A percentile compares a stretch with the other conserved stretches of the same genome.
phyloP scores from a whole-genome alignment of 2,888 invertebrate species.

The Eurytoma californica region DNA sequence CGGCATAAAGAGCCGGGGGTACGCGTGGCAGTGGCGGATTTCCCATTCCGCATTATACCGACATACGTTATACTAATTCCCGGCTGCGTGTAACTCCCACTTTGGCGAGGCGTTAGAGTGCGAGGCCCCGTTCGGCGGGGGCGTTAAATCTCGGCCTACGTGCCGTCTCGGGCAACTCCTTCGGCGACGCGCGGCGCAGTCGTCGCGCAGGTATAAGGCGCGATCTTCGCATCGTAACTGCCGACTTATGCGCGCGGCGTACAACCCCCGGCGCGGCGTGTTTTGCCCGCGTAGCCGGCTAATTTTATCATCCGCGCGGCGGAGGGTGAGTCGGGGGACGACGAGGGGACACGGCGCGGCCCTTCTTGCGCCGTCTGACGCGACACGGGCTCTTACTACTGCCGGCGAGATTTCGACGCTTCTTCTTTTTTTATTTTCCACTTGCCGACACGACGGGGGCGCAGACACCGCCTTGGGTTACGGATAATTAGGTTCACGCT shows the following conservation, averaged over 20 bases:
- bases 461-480: background rate
- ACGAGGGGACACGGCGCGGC: background rate
- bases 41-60: constrained; percentile 28
- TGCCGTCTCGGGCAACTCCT: constrained; percentile 37
- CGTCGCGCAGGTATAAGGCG: background rate
- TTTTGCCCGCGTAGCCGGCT: constrained; percentile 25
- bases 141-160: constrained; percentile 63
- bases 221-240: constrained; percentile 53
- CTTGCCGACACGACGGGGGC: background rate
- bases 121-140: constrained; percentile 62
- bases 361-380: constrained; percentile 25
- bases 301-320: constrained; percentile 32
- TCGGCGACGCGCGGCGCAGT: too few relatives aligned
- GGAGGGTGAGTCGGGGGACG: background rate
- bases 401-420: background rate
- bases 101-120: constrained; percentile 66
- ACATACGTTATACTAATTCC: constrained; percentile 67
- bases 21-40: background rate
- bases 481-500: constrained; percentile 40
- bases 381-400: background rate
- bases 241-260: constrained; percentile 43
- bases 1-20: constrained; percentile 5
- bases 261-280: constrained; percentile 3
- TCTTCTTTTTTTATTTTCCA: constrained; percentile 1
- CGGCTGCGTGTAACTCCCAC: constrained; percentile 63